phyloP scores from a whole-genome alignment of 2,113 vertebrate species.

The Zingel zingel region DNA sequence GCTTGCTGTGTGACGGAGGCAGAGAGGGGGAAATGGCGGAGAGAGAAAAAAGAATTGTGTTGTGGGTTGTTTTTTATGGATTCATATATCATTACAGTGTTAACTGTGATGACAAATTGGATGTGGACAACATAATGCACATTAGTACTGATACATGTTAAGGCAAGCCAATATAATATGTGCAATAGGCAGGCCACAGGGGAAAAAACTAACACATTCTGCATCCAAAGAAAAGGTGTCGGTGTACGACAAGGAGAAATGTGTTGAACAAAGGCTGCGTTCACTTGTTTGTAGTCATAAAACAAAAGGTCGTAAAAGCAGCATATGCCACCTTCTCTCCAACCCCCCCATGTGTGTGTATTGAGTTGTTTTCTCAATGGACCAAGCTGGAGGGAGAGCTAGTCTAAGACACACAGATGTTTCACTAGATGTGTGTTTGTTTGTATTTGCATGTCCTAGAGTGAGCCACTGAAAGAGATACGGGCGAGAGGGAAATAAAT shows the following conservation, averaged over 20 bases:
- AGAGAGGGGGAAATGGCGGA: neutral
- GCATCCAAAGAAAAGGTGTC: neutral
- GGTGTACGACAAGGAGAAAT: neutral
- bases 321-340: conserved; percentile 28
- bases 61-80: conserved; percentile 24
- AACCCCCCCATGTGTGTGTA: neutral
- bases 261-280: conserved; percentile 11
- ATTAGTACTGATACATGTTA: conserved; percentile 1
- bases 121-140: conserved; percentile 1
- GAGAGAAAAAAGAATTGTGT: neutral
- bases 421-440: conserved; percentile 50
- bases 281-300: conserved; percentile 1
- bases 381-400: conserved; percentile 65
- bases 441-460: conserved; percentile 18
- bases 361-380: conserved; percentile 47
- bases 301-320: conserved; percentile 51
- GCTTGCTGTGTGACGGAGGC: conserved; percentile 14
- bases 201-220: neutral
- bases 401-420: conserved; percentile 61
- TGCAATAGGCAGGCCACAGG: neutral
- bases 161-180: neutral
- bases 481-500: neutral
- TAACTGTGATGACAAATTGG: neutral
- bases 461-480: conserved; percentile 10
- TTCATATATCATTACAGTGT: conserved; percentile 15